A percentile compares a stretch with the other conserved stretches of the same genome.
phyloP scores from a whole-genome alignment of 1,140 invertebrate species.

The honey bee (Apis mellifera) region DNA sequence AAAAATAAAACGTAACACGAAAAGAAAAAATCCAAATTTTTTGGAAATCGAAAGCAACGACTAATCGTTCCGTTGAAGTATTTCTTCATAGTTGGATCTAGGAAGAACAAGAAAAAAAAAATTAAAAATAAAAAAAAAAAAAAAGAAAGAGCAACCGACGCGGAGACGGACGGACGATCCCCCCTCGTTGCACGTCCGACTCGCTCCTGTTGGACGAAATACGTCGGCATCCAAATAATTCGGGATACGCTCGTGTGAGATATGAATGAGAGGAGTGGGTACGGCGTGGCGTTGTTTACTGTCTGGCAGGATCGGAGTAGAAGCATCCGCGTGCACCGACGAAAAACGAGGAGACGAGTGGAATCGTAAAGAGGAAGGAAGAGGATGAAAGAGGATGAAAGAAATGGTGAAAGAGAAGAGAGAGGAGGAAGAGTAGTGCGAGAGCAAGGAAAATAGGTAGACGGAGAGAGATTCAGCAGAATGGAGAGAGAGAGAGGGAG shows the following conservation, averaged over 20 bases:
- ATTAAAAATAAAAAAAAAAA: background rate
- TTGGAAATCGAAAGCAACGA: background rate
- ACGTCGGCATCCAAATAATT: constrained; percentile 66
- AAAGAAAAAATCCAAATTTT: background rate
- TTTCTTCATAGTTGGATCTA: constrained; percentile 1
- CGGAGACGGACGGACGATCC: background rate
- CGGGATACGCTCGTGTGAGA: constrained; percentile 62
- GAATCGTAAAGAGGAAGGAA: constrained; percentile 24
- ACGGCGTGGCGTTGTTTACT: constrained; percentile 72
- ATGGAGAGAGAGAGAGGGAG: constrained; percentile 15
- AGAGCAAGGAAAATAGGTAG: background rate
- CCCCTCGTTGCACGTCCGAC: background rate
- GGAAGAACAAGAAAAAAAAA: background rate
- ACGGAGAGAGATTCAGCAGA: background rate
- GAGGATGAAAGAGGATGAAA: background rate
- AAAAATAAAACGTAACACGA: background rate
- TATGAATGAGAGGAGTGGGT: constrained; percentile 72
- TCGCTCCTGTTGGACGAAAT: constrained; percentile 33
- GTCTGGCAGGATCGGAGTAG: constrained; percentile 67
- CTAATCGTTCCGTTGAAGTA: background rate
- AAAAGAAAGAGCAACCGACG: background rate
- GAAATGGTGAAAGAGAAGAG: background rate
- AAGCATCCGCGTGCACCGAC: constrained; percentile 63
- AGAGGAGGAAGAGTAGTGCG: background rate
- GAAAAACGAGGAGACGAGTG: constrained; percentile 55